A percentile compares a stretch with the other conserved stretches of the same genome.
Conservation (phyloP, 2,113 vertebrate species). For the Myrmophylax atrothorax region DNA sequence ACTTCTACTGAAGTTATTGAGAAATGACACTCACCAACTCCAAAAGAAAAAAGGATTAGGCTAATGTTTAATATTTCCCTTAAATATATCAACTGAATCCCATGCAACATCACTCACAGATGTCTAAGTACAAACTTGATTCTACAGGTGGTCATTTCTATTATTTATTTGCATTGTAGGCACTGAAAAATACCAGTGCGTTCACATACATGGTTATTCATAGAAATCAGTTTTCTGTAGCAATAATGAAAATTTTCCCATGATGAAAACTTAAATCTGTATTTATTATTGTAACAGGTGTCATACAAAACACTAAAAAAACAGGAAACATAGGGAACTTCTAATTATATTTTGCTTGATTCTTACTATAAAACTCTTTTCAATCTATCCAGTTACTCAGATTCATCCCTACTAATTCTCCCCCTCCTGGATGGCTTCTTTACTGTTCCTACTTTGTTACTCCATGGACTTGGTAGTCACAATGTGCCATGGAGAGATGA, state of each 20-base stretch:
- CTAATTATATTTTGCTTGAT: not conserved
- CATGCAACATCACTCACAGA: not conserved
- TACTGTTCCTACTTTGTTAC: not conserved
- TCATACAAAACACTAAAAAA: not conserved
- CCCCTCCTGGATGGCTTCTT: not conserved
- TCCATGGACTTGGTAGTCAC: not conserved
- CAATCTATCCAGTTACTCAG: not conserved
- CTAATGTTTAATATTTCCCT: not conserved
- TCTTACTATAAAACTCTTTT: not conserved
- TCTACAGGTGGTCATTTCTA: not conserved
- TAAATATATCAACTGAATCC: not conserved
- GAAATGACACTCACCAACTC: not conserved
- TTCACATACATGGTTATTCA: not conserved
- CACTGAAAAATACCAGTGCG: not conserved
- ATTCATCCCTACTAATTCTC: not conserved
- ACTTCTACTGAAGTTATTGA: not conserved
- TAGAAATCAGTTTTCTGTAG: not conserved
- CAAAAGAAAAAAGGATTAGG: not conserved
- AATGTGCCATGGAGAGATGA: rapidly evolving
- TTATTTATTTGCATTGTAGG: not conserved
- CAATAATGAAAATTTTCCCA: not conserved
- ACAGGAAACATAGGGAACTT: not conserved
- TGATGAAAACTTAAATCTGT: not conserved
- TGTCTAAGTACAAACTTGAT: not conserved
- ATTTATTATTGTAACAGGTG: not conserved